Conservation (phyloP, 2,888 invertebrate species). For the Drosophila hamatofila region DNA sequence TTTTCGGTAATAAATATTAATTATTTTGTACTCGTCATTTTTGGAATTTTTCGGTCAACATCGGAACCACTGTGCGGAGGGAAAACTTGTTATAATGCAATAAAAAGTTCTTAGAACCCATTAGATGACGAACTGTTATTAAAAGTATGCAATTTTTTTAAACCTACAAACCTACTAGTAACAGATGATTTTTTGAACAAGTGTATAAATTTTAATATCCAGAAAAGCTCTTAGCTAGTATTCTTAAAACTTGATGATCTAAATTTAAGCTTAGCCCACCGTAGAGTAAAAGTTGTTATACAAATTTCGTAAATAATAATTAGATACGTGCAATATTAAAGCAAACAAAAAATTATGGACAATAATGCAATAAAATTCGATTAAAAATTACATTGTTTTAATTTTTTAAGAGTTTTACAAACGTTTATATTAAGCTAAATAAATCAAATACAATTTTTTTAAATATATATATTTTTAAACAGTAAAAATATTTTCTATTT, state of each 20-base stretch:
- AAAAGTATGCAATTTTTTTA: background rate
- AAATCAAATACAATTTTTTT: background rate
- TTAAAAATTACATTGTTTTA: background rate
- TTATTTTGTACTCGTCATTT: constrained; percentile 34
- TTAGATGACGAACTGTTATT: background rate
- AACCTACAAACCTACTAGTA: background rate
- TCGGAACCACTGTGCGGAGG: background rate
- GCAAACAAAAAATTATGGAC: background rate
- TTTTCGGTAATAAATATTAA: constrained; percentile 42
- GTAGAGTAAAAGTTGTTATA: background rate
- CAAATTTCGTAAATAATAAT: background rate
- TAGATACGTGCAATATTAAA: constrained; percentile 5
- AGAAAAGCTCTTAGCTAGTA: background rate
- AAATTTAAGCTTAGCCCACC: constrained; percentile 1
- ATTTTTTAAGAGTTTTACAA: background rate
- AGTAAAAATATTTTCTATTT: background rate
- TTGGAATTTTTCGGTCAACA: background rate
- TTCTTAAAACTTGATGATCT: background rate
- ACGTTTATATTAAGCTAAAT: background rate
- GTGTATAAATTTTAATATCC: background rate
- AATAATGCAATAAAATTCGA: background rate
- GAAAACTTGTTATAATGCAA: background rate
- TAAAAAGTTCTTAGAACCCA: background rate
- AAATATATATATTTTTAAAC: background rate
- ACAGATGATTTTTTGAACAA: background rate